Percentiles rank a stretch among this genome's conserved stretches.
Evolutionary conservation across 2,797 vertebrate genomes (phyloP).

Genomic region (Myripristis jacobus): DNA sequence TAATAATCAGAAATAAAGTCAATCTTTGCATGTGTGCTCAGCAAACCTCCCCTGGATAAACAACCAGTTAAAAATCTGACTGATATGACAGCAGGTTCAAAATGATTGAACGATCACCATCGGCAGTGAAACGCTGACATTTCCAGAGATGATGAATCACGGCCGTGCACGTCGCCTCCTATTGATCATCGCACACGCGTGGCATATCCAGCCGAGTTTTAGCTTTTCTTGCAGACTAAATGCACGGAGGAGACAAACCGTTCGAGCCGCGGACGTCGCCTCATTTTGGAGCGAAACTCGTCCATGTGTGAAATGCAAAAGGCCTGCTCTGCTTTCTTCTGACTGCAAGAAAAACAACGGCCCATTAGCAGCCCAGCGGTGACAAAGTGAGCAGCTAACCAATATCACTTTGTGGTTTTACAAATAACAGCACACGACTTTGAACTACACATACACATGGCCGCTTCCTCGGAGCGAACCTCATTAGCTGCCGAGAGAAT

Average conservation of each 20-base stretch:
- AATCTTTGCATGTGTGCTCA: no score
- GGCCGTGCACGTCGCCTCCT: not conserved
- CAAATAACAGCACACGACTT: conserved; percentile 30
- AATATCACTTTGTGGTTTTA: not conserved
- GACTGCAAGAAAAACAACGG: conserved; percentile 11
- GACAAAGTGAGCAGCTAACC: not conserved
- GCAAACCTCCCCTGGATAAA: no score
- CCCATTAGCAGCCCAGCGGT: conserved; percentile 28
- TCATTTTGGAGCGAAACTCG: no score
- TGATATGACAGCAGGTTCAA: no score
- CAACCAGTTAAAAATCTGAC: no score
- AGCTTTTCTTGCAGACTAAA: not conserved
- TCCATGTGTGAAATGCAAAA: conserved; percentile 13
- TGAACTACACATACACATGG: conserved; percentile 17
- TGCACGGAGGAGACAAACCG: not conserved
- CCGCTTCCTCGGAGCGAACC: conserved; percentile 30
- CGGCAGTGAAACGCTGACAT: not conserved
- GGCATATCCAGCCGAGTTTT: not conserved
- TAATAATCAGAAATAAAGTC: no score
- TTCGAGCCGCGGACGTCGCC: no score
- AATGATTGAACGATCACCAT: not conserved
- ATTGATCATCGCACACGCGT: conserved; percentile 21
- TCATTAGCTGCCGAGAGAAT: conserved; percentile 35
- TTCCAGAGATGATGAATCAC: conserved; percentile 24
- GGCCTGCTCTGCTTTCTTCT: not conserved